Conservation (phyloP, 2,113 vertebrate species). For the Brachypteracias leptosomus region DNA sequence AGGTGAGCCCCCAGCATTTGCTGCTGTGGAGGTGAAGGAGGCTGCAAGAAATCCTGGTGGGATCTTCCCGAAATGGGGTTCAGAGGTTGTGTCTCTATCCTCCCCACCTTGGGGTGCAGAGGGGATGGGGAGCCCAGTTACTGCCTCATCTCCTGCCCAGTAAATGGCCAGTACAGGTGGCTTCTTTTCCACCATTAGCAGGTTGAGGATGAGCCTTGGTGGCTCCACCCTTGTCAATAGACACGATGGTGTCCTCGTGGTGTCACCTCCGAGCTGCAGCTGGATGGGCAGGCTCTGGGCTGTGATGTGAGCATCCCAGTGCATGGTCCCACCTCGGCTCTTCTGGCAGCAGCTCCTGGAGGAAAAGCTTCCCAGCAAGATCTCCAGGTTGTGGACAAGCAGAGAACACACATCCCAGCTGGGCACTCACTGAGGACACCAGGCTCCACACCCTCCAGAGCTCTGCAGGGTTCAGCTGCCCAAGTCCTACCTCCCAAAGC, state of each 20-base stretch:
- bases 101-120: rapidly evolving
- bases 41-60: background rate
- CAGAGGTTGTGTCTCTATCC: background rate
- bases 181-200: background rate
- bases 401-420: background rate
- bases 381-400: background rate
- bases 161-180: background rate
- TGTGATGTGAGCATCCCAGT: background rate
- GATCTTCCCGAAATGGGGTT: background rate
- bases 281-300: background rate
- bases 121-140: background rate
- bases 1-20: background rate
- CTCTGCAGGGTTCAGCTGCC: background rate
- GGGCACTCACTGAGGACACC: rapidly evolving
- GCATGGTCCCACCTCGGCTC: rapidly evolving
- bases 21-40: background rate
- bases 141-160: background rate
- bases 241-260: rapidly evolving
- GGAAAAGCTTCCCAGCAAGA: background rate
- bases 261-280: background rate
- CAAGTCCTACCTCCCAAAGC: background rate
- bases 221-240: background rate
- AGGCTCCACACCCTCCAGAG: background rate
- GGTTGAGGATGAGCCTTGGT: background rate
- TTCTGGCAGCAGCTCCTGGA: background rate